Conservation (phyloP, 2,888 invertebrate species). For the Melanostoma mellinum region DNA sequence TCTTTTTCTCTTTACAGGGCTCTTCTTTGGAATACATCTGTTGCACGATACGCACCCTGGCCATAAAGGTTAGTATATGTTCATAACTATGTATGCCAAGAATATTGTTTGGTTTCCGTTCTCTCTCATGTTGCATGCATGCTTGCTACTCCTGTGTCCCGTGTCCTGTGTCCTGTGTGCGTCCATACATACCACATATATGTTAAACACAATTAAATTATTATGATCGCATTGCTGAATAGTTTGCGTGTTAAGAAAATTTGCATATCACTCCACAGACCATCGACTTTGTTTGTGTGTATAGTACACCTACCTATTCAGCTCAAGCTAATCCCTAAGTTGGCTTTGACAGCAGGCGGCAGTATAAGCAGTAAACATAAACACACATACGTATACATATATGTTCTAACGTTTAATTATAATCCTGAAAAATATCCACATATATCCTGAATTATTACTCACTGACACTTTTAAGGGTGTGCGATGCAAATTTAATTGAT, state of each 20-base stretch:
- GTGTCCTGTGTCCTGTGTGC: slow-evolving; percentile 15
- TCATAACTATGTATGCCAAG: neutral
- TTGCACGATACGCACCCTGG: slow-evolving; percentile 12
- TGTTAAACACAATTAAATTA: slow-evolving; percentile 17
- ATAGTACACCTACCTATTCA: no score
- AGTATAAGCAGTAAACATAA: no score
- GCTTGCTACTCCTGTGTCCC: slow-evolving; percentile 40
- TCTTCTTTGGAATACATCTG: slow-evolving; percentile 6
- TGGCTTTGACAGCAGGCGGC: neutral
- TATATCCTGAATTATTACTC: neutral
- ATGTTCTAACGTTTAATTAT: neutral
- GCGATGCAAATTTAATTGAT: neutral
- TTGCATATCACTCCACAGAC: neutral
- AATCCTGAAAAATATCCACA: neutral
- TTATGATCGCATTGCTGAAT: neutral
- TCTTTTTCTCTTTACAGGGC: slow-evolving; percentile 40
- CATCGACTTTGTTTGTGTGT: neutral
- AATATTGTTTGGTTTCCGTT: neutral
- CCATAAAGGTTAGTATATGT: slow-evolving; percentile 45
- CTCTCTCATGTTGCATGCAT: slow-evolving; percentile 8
- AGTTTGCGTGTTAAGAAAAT: neutral
- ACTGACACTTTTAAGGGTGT: neutral
- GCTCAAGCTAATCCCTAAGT: neutral
- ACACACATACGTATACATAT: no score
- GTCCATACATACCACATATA: neutral